Evolutionary conservation across 2,113 vertebrate species (phyloP).

Genomic region (Actenoides hombroni): DNA sequence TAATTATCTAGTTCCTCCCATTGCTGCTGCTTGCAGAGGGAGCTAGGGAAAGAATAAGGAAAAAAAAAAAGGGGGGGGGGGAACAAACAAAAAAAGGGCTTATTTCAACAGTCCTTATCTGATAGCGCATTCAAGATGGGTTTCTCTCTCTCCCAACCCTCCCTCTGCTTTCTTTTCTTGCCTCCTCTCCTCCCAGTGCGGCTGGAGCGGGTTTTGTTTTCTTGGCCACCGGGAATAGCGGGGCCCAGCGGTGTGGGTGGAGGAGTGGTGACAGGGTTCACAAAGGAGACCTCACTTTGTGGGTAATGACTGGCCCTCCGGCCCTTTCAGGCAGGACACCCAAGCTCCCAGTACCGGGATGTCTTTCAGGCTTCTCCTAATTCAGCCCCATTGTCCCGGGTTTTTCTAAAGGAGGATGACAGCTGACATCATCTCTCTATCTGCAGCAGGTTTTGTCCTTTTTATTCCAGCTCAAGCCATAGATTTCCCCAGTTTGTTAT

Average conservation of each 20-base stretch:
- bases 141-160: slow-evolving; percentile 26
- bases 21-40: background rate
- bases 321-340: slow-evolving; percentile 23
- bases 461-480: background rate
- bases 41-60: background rate
- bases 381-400: background rate
- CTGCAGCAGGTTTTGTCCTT: background rate
- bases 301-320: background rate
- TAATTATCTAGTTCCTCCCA: slow-evolving; percentile 47
- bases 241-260: background rate
- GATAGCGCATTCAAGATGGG: slow-evolving; percentile 53
- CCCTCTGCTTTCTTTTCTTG: slow-evolving; percentile 4
- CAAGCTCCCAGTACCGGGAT: background rate
- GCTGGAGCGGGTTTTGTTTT: background rate
- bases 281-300: slow-evolving; percentile 32
- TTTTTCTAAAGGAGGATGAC: slow-evolving; percentile 14
- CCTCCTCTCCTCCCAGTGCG: background rate
- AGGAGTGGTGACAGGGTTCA: slow-evolving; percentile 26
- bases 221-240: background rate
- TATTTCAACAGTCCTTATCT: slow-evolving; percentile 72
- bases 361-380: slow-evolving; percentile 49
- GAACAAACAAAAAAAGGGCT: background rate
- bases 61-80: background rate
- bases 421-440: slow-evolving; percentile 1
- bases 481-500: background rate